Evolutionary conservation across 2,113 vertebrate genomes (phyloP).

Genomic region (Menura novaehollandiae): DNA sequence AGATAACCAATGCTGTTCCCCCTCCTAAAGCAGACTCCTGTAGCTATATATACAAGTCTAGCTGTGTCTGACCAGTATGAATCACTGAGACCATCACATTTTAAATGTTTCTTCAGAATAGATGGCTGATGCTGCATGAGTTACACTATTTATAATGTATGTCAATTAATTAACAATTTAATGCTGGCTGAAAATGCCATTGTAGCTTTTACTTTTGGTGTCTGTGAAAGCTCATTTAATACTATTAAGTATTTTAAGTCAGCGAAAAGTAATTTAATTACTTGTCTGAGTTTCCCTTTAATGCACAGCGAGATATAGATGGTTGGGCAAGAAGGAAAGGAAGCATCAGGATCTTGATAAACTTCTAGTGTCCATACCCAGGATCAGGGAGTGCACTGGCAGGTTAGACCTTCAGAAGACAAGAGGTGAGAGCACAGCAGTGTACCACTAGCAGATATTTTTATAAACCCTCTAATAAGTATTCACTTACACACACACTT

Average conservation of each 20-base stretch:
- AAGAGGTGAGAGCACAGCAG: neutral
- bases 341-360: neutral
- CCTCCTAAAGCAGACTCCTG: neutral
- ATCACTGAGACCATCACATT: neutral
- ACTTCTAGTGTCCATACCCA: neutral
- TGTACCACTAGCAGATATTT: neutral
- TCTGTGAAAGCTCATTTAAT: conserved; percentile 23
- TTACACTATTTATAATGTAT: neutral
- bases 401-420: neutral
- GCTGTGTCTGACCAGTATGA: neutral
- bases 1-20: neutral
- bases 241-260: neutral
- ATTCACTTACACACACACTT: neutral
- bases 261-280: conserved; percentile 26
- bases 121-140: neutral
- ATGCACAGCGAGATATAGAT: neutral
- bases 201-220: neutral
- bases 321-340: neutral
- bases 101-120: neutral
- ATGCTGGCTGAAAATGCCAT: neutral
- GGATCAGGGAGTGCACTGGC: neutral
- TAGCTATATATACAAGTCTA: neutral
- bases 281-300: neutral
- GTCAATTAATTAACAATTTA: conserved; percentile 34
- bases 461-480: neutral